Conservation (phyloP, 2,888 invertebrate species). For the Fragum fragum region DNA sequence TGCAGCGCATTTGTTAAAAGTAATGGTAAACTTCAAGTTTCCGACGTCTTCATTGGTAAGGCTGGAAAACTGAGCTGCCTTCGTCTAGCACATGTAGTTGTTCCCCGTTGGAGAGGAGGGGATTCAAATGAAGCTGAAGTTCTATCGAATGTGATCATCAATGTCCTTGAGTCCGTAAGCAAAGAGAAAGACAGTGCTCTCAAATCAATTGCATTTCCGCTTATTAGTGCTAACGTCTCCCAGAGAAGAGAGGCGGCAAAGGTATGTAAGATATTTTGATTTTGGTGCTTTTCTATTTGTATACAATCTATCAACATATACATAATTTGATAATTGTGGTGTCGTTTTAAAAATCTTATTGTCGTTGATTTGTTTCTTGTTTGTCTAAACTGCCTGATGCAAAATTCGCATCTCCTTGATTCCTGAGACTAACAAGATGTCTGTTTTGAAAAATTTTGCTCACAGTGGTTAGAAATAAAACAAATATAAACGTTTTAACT, state of each 20-base stretch:
- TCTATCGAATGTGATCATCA: constrained; percentile 59
- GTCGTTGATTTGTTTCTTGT: too few species aligned
- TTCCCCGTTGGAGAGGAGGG: constrained; percentile 53
- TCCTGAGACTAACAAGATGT: too few species aligned
- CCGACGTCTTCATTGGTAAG: constrained; percentile 36
- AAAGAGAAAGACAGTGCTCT: constrained; percentile 35
- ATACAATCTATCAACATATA: too few species aligned
- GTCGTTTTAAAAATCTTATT: too few species aligned
- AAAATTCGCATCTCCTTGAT: too few species aligned
- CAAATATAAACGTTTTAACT: too few species aligned
- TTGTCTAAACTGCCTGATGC: too few species aligned
- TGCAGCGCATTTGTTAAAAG: constrained; percentile 28
- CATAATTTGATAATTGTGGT: too few species aligned
- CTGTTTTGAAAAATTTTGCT: too few species aligned
- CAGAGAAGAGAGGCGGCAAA: constrained; percentile 56
- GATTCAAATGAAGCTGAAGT: constrained; percentile 28
- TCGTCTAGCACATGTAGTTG: constrained; percentile 65
- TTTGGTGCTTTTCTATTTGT: too few species aligned
- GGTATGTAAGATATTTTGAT: too few species aligned
- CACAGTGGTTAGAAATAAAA: too few species aligned
- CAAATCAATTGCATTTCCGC: constrained; percentile 74
- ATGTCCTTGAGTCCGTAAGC: constrained; percentile 55
- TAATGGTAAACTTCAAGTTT: constrained; percentile 21
- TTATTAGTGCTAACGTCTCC: constrained; percentile 73
- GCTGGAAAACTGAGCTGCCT: constrained; percentile 60